Conservation (phyloP, 1,140 invertebrate species). For the Conus betulinus region DNA sequence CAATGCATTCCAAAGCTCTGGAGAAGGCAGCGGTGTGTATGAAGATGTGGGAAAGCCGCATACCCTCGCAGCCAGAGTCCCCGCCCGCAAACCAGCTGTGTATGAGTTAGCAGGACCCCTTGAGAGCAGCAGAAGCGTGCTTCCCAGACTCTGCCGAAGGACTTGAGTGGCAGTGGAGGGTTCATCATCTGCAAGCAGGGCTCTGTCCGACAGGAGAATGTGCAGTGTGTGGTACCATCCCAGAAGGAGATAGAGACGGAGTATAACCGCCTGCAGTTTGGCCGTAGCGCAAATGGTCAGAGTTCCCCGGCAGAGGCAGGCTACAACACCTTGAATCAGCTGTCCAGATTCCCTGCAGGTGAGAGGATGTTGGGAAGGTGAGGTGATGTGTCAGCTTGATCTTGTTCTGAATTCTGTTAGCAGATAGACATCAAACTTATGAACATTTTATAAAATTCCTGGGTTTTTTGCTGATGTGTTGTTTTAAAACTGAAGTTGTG, state of each 20-base stretch:
- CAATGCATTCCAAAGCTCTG: background rate
- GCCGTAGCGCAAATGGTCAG: background rate
- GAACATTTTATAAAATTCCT: background rate
- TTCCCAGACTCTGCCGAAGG: background rate
- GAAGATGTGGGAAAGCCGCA: background rate
- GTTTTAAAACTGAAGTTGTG: too few species aligned
- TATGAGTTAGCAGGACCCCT: conserved; percentile 6
- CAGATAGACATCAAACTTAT: background rate
- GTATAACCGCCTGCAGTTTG: conserved; percentile 13
- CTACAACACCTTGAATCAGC: background rate
- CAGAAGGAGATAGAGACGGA: conserved; percentile 16
- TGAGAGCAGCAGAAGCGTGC: background rate
- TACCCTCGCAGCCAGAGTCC: background rate
- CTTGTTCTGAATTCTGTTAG: too few species aligned
- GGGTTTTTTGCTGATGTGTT: too few species aligned
- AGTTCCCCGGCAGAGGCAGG: conserved; percentile 2
- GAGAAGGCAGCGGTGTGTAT: background rate
- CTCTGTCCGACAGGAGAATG: background rate
- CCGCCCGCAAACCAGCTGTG: background rate
- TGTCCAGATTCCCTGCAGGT: background rate
- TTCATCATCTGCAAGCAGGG: conserved; percentile 18
- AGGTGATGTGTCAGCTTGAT: too few species aligned
- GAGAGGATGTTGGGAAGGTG: background rate
- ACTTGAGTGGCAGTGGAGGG: background rate
- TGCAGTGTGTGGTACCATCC: background rate